Evolutionary conservation across 1,140 invertebrate species (phyloP).

Genomic region (Drosophila persimilis): DNA sequence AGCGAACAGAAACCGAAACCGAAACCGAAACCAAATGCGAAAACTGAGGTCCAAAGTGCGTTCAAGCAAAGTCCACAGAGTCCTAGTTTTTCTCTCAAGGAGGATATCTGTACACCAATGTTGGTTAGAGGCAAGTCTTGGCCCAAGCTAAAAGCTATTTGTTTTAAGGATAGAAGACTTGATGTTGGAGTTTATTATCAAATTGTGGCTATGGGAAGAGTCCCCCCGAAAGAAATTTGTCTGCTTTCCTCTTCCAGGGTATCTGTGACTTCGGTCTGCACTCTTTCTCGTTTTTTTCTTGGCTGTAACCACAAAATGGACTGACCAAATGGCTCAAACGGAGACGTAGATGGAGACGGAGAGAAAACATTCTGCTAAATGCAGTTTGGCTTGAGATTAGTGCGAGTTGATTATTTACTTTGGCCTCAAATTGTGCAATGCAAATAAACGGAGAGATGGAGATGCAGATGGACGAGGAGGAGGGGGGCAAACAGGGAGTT

Average conservation of each 20-base stretch:
- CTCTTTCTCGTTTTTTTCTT: conserved; percentile 7
- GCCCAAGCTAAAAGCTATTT: no score
- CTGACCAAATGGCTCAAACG: conserved; percentile 42
- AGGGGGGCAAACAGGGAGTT: no score
- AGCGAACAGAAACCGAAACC: conserved; percentile 7
- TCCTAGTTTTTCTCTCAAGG: no score
- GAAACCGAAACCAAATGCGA: conserved; percentile 41
- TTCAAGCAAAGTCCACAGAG: conserved; percentile 27
- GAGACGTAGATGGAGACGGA: background rate
- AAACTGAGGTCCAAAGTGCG: conserved; percentile 24
- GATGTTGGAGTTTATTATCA: no score
- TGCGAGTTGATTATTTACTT: conserved; percentile 53
- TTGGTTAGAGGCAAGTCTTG: no score
- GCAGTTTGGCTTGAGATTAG: conserved; percentile 49
- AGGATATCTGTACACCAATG: no score
- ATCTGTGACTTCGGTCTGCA: conserved; percentile 19
- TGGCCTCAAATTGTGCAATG: conserved; percentile 48
- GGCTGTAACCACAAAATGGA: conserved; percentile 34
- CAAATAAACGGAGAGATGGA: conserved; percentile 45
- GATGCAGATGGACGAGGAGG: conserved; percentile 31
- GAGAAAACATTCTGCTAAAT: conserved; percentile 48
- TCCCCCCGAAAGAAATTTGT: no score
- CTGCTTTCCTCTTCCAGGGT: no score
- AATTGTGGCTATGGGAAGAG: no score
- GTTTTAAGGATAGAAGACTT: no score